Evolutionary conservation across 92 coral and sea anemone genomes (phyloP).

Genomic region (Heliopora coerulea): DNA sequence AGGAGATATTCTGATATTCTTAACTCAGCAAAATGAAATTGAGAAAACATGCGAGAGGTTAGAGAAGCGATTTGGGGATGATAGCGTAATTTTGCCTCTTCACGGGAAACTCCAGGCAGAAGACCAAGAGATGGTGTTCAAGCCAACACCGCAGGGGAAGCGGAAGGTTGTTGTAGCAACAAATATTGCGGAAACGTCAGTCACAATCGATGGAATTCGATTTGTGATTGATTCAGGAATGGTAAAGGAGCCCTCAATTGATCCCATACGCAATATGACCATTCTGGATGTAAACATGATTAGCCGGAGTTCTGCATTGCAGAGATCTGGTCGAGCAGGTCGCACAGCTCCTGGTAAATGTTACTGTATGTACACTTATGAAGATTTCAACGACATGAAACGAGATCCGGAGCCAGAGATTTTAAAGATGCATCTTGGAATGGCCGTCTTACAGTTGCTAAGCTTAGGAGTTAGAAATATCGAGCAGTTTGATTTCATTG

Average conservation of each 20-base stretch:
- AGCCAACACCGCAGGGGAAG: slow-evolving; percentile 47
- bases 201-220: slow-evolving; percentile 89
- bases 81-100: slow-evolving; percentile 68
- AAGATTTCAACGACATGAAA: slow-evolving; percentile 69
- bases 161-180: slow-evolving; percentile 90
- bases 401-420: slow-evolving; percentile 76
- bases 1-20: slow-evolving; percentile 87
- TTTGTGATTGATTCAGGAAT: slow-evolving; percentile 89
- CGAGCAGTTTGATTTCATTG: slow-evolving; percentile 75
- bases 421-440: no score
- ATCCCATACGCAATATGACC: slow-evolving; percentile 78
- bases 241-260: slow-evolving; percentile 88
- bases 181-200: slow-evolving; percentile 95
- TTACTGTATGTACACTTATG: slow-evolving; percentile 75
- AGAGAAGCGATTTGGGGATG: slow-evolving; percentile 12
- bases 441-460: slow-evolving; percentile 79
- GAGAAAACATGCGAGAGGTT: slow-evolving; percentile 72
- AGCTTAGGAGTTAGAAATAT: slow-evolving; percentile 79
- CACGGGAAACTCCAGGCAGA: no score
- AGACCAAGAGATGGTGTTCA: slow-evolving; percentile 58
- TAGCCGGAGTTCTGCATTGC: slow-evolving; percentile 92
- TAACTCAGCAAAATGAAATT: slow-evolving; percentile 89
- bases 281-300: slow-evolving; percentile 69
- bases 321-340: slow-evolving; percentile 93
- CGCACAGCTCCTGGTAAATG: no score